A percentile compares a stretch with the other conserved stretches of the same genome.
phyloP scores from a whole-genome alignment of 2,113 vertebrate genomes.

The Drymodes brunneopygia region DNA sequence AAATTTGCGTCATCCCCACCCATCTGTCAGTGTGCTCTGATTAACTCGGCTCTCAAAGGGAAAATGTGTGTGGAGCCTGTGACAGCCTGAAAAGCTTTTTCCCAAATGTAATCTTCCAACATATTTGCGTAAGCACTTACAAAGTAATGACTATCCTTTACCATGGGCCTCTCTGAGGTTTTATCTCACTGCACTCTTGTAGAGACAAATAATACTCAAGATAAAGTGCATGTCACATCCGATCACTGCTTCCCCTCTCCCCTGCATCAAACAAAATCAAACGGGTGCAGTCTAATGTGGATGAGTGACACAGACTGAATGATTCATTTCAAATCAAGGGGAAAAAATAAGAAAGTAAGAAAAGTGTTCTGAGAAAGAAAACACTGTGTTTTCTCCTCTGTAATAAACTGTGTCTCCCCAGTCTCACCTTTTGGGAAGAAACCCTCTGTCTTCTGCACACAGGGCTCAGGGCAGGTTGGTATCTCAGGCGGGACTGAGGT shows the following conservation, averaged over 20 bases:
- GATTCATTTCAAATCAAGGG: slow-evolving; percentile 32
- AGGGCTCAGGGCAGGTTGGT: fast-evolving
- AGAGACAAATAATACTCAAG: slow-evolving; percentile 29
- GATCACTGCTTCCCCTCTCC: background rate
- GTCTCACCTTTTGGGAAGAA: background rate
- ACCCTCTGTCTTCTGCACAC: background rate
- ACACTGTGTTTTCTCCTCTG: background rate
- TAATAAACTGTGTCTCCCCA: background rate
- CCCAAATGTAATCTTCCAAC: background rate
- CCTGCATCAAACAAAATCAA: slow-evolving; percentile 27
- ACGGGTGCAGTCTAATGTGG: background rate
- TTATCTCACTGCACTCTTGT: background rate
- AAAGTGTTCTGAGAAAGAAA: background rate
- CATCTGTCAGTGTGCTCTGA: background rate
- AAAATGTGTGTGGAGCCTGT: background rate
- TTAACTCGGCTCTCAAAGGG: background rate
- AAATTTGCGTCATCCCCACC: background rate
- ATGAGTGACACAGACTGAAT: slow-evolving; percentile 10
- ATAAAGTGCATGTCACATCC: slow-evolving; percentile 19
- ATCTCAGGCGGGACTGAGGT: background rate
- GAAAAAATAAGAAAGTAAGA: background rate
- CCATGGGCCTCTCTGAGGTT: background rate
- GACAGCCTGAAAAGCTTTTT: background rate
- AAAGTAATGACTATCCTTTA: background rate
- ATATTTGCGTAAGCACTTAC: background rate